Base-by-base conservation (phyloP, 2,888 invertebrate species). In the Drosophila subquinaria region DNA sequence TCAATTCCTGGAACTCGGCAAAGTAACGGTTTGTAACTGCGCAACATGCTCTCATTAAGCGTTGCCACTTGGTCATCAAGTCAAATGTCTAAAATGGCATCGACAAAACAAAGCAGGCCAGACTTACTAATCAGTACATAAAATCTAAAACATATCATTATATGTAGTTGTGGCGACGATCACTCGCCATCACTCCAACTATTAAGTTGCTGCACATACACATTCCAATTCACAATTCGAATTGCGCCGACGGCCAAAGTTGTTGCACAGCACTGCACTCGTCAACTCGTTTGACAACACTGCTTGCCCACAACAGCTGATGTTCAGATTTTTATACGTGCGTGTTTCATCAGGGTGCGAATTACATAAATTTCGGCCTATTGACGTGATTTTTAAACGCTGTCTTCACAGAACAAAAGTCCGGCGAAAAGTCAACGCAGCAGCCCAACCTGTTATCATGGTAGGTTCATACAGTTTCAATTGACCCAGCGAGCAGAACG, bases 311-410 rank as follows among this genome's bases (percentile, higher is more conserved):
- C 64, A 88, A 74, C 86, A 86, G 88, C 86, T 86, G 86, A 73
- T 59, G 30, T 62, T 69, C 27, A 52, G 51, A 68, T 65, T 81
- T 40, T 64, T 60, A 69, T 69, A 72, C 85, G 81, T 83, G 82
- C 82, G 76, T 74, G 84, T 68, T 73, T 67, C 50, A 57, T 68
- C 53, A 61, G 38, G 42, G 71, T 72, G 52, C 67, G 76, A 92
- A 92, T 92, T 92, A 92, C 88, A 92, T 92, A 92, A 92, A 92
- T 86, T 90, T 76, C 20, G 33, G 60, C 59, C 59, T 40, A 79
- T 83, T 79, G 81, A 69, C 78, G 73, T 73, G 69, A 77, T 73
- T 70, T 79, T 76, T 52, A 30, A 45, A 52, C 67, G 33, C 68
- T 68, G 70, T 76, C 64, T 50, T 78, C 48, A 72, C 47, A 60